Evolutionary conservation across 2,888 invertebrate genomes (phyloP).

Genomic region (Glaucopsyche alexis): DNA sequence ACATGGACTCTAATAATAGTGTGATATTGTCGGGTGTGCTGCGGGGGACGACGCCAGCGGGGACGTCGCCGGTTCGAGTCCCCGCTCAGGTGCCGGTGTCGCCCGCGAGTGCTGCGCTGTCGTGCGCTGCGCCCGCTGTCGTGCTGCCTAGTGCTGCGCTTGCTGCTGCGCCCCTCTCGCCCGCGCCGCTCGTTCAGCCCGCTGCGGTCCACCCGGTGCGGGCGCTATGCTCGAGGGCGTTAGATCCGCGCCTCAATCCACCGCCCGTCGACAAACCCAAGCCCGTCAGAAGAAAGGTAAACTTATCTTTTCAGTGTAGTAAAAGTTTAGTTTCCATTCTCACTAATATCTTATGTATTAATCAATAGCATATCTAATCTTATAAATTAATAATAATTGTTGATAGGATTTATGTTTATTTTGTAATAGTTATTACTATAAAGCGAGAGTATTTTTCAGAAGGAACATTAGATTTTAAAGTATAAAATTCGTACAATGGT

Average conservation of each 20-base stretch:
- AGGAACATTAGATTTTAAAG: no score
- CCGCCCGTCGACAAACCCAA: conserved; percentile 73
- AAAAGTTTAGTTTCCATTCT: not conserved
- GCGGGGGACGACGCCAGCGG: conserved; percentile 50
- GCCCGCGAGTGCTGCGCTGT: not conserved
- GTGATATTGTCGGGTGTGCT: conserved; percentile 72
- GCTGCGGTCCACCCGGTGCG: conserved; percentile 39
- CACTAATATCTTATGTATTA: not conserved
- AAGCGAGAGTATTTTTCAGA: no score
- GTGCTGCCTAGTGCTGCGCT: not conserved
- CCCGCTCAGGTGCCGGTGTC: conserved; percentile 36
- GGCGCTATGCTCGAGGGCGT: conserved; percentile 43
- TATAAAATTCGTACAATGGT: no score
- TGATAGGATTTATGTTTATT: no score
- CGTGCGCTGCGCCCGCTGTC: conserved; percentile 22
- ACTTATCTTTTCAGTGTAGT: not conserved
- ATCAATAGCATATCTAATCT: no score
- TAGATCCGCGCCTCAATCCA: conserved; percentile 71
- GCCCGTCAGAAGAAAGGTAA: conserved; percentile 75
- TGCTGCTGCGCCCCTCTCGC: conserved; percentile 39
- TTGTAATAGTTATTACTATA: no score
- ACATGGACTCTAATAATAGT: conserved; percentile 77
- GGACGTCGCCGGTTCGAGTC: conserved; percentile 27
- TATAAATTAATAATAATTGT: no score
- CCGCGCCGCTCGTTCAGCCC: conserved; percentile 46